Evolutionary conservation across 2,797 vertebrate species (phyloP), one percentile per base, ranked within the genome.

Genomic region (Tarsius wallacei): DNA sequence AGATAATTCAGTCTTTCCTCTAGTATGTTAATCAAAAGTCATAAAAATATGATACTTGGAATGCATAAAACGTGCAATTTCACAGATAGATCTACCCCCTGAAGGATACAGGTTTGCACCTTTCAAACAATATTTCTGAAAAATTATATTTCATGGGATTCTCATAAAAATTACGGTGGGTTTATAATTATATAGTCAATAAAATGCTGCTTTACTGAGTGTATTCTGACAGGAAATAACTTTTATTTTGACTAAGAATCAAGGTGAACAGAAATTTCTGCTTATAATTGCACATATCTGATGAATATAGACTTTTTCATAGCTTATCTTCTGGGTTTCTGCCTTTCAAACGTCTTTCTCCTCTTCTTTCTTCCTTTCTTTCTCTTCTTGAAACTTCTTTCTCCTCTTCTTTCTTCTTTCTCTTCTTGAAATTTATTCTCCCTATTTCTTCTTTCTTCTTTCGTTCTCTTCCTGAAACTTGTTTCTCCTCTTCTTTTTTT

Each of bases 181-280:
- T 68, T 98, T 94, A 51, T 97, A 96, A 97, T 97, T 97, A 95
- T 90, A 61, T 57, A 80, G 85, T 97, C 96, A 94, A 95, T 95
- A 97, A 91, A 97, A 87, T 70, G 70, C 70, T 96, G 42, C 94
- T 91, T 89, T 94, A 71, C 91, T 84, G 66, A 96, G 86, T 51
- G 6, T 91, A 84, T 84, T 83, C 98, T 97, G 90, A 95, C 95
- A 97, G 80, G 82, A 84, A 81, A 93, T 91, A 88, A 80, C 91
- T 96, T 96, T 61, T 97, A 68, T 96, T 96, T 96, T 95, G 98
- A 97, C 97, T 93, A 87, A 84, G 81, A 95, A 70, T 93, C 86
- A 96, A 87, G 26, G 82, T 53, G 95, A 96, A 77, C 73, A 96
- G 97, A 87, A 97, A 84, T 94, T 87, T 90, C 87, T 91, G 80